Evolutionary conservation across 2,113 vertebrate genomes (phyloP).

Genomic region (Epinephelus moara): DNA sequence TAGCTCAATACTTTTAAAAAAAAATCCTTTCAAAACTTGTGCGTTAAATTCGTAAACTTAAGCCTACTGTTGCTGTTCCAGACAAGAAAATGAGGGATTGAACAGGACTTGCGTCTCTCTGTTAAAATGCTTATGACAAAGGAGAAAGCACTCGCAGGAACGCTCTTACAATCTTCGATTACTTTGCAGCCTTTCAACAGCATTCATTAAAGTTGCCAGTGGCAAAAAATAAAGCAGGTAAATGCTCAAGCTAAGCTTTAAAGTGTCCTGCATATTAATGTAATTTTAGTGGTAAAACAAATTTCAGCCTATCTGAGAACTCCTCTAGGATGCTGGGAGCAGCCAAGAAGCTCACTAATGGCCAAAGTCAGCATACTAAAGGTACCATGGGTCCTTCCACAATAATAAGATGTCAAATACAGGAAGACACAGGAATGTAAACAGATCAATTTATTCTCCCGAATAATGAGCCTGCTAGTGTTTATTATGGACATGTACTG

Average conservation of each 20-base stretch:
- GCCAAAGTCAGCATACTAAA: conserved; percentile 25
- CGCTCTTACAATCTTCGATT: background rate
- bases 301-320: background rate
- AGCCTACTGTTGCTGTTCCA: background rate
- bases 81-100: background rate
- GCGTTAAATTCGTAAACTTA: conserved; percentile 15
- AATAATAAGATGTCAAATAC: conserved; percentile 11
- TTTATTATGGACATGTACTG: conserved; percentile 1
- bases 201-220: background rate
- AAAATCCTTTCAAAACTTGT: background rate
- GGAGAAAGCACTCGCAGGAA: background rate
- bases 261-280: conserved; percentile 7
- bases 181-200: background rate
- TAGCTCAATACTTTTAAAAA: background rate
- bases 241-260: background rate
- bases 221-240: background rate
- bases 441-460: conserved; percentile 9
- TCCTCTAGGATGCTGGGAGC: background rate
- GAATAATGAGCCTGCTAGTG: conserved; percentile 1
- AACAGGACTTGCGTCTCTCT: conserved; percentile 4
- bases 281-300: background rate
- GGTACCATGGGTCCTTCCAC: background rate
- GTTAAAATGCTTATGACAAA: conserved; percentile 13
- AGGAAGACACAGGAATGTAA: conserved; percentile 29
- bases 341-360: background rate